Conservation (phyloP, 2,113 vertebrate species). For the Maylandia zebra region DNA sequence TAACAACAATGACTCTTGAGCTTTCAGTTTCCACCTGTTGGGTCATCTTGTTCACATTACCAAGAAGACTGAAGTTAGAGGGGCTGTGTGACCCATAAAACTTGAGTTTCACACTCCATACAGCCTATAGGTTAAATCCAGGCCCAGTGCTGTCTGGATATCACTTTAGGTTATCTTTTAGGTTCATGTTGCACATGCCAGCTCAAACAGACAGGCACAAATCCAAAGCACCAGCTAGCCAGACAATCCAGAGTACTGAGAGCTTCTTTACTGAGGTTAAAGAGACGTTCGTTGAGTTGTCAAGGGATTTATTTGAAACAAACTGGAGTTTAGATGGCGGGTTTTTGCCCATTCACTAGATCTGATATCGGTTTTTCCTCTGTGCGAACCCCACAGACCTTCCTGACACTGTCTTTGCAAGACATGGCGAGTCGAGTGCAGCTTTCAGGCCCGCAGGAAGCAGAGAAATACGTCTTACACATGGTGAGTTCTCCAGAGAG, state of each 20-base stretch:
- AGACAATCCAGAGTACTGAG: not conserved
- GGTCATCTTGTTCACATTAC: not conserved
- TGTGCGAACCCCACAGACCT: constrained; percentile 76
- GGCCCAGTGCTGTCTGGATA: not conserved
- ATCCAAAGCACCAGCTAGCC: not conserved
- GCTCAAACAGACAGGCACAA: not conserved
- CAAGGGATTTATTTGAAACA: not conserved
- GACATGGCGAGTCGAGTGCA: constrained; percentile 99
- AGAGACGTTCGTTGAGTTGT: not conserved
- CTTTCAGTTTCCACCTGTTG: not conserved
- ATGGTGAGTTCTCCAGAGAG: constrained; percentile 77
- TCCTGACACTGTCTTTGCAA: constrained; percentile 96
- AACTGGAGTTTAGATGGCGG: not conserved
- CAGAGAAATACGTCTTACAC: constrained; percentile 97
- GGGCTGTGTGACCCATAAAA: not conserved
- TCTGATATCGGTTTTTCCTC: not conserved
- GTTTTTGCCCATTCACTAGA: not conserved
- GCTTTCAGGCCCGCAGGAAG: constrained; percentile 91
- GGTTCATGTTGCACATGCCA: not conserved
- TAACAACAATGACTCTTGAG: not conserved
- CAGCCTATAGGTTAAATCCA: not conserved
- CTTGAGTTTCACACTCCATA: not conserved
- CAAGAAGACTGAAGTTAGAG: not conserved
- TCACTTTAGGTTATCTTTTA: not conserved
- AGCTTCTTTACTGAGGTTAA: not conserved